These are phyloP conservation scores for Olivierus martensii DNA, from an alignment of 1,140 invertebrate genomes.

Conservation along the genomic window DNA sequence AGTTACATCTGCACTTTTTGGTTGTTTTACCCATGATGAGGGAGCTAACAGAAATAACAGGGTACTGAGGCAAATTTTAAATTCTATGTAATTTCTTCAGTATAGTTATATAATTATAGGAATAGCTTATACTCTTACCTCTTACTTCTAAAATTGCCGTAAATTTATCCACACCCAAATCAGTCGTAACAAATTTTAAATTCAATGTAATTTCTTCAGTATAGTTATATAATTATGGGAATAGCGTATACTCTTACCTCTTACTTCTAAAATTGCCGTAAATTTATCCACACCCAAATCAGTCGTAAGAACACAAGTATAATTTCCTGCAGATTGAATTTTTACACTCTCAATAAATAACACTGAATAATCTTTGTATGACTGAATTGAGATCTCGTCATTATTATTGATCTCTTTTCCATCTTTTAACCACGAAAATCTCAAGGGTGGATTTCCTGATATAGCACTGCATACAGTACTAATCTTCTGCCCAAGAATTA, in stretches of 20 bases:
- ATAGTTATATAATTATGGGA: too few relatives aligned
- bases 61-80: neutral
- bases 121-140: too few relatives aligned
- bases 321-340: conserved; percentile 22
- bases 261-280: conserved; percentile 9
- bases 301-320: conserved; percentile 24
- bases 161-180: conserved; percentile 16
- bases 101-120: too few relatives aligned
- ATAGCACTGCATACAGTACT: conserved; percentile 6
- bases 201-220: too few relatives aligned
- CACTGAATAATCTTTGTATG: conserved; percentile 3
- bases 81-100: too few relatives aligned
- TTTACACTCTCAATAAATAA: conserved; percentile 5
- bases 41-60: neutral
- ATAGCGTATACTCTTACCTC: too few relatives aligned
- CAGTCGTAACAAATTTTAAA: conserved; percentile 20
- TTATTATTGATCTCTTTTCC: conserved; percentile 4
- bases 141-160: conserved; percentile 8
- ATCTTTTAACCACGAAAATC: conserved; percentile 10
- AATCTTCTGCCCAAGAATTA: conserved; percentile 10
- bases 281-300: conserved; percentile 16
- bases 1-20: neutral
- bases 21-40: neutral
- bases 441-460: conserved; percentile 7
- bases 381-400: neutral